These are phyloP conservation scores for fruit fly (Drosophila melanogaster) DNA, from an alignment of 1,140 invertebrate genomes.

Conservation along the genomic window DNA sequence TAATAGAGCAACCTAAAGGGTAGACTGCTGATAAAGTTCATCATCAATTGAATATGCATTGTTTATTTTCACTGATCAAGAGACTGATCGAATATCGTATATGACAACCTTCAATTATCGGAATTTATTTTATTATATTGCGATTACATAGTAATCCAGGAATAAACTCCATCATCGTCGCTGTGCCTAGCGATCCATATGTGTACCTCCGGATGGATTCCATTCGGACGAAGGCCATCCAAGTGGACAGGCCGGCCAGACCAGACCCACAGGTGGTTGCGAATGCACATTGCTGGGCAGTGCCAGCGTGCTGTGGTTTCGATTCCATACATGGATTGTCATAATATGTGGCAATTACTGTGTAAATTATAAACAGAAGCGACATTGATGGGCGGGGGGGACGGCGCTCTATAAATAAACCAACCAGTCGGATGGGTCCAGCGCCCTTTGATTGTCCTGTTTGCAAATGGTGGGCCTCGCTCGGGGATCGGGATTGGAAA, in stretches of 20 bases:
- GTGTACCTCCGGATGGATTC: neutral
- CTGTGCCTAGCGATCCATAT: neutral
- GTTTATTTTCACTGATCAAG: neutral
- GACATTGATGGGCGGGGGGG: slow-evolving; percentile 22
- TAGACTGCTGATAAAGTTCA: no score
- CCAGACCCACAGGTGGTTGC: slow-evolving; percentile 7
- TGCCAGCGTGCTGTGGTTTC: neutral
- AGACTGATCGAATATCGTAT: neutral
- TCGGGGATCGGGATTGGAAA: neutral
- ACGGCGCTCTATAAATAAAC: slow-evolving; percentile 43
- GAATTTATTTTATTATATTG: neutral
- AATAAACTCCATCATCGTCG: no score
- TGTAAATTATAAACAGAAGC: slow-evolving; percentile 68
- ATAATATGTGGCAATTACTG: slow-evolving; percentile 62
- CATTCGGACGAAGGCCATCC: slow-evolving; percentile 1
- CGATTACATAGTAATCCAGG: neutral
- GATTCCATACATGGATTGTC: slow-evolving; percentile 32
- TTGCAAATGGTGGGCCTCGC: slow-evolving; percentile 5
- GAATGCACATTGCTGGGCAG: slow-evolving; percentile 1
- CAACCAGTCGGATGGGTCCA: slow-evolving; percentile 28
- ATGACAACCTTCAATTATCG: neutral
- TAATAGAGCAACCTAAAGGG: no score
- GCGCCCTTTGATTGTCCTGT: slow-evolving; percentile 42
- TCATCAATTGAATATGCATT: neutral
- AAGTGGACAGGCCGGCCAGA: neutral